Conservation (phyloP, 2,888 invertebrate genomes). For the Pecten maximus region DNA sequence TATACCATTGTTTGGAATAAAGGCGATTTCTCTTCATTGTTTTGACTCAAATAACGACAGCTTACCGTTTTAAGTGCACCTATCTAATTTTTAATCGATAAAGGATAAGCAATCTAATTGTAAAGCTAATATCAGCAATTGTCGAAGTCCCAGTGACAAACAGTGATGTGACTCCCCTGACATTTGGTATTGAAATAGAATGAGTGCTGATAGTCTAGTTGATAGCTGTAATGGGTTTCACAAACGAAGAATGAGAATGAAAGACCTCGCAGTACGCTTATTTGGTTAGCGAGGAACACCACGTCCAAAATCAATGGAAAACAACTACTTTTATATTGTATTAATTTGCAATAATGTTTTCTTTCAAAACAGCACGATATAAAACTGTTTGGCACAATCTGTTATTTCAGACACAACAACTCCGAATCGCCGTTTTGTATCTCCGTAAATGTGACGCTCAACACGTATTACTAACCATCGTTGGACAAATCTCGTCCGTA, state of each 20-base stretch:
- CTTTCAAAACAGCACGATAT: not conserved
- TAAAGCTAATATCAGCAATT: not conserved
- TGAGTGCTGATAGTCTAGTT: not conserved
- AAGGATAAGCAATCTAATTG: not conserved
- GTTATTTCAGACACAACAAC: not conserved
- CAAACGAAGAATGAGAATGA: not conserved
- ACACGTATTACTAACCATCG: too few relatives aligned
- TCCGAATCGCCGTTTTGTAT: not conserved
- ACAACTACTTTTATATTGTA: not conserved
- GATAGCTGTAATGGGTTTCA: not conserved
- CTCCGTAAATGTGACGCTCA: not conserved
- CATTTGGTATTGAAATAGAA: slow-evolving; percentile 18
- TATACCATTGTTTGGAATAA: too few relatives aligned
- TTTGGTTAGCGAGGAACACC: not conserved
- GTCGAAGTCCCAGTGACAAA: not conserved
- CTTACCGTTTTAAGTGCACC: not conserved
- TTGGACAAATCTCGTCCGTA: too few relatives aligned
- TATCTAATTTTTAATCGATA: not conserved
- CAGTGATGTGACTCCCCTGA: not conserved
- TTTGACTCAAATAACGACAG: not conserved
- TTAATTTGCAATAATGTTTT: not conserved
- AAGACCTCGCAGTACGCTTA: not conserved
- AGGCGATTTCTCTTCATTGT: not conserved
- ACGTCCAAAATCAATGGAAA: slow-evolving; percentile 1
- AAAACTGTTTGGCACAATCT: not conserved